These are phyloP conservation scores for Steinernema khuongi DNA, from an alignment of 1,140 invertebrate species.

Conservation along the genomic window DNA sequence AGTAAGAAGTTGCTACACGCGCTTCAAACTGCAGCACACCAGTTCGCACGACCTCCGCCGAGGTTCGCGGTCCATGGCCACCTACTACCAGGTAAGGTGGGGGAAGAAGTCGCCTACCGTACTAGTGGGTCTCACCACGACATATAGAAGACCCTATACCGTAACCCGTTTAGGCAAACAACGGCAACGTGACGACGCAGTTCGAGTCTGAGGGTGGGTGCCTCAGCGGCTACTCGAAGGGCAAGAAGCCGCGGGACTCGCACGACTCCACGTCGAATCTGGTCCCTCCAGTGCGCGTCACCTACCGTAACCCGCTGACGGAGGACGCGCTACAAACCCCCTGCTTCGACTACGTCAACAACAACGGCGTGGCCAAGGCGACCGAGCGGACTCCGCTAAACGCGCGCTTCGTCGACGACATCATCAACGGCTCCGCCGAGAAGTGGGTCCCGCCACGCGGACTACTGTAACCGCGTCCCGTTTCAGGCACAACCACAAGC, in stretches of 20 bases:
- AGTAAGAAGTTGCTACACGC: constrained; percentile 44
- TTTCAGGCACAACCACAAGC: neutral
- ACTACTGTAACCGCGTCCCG: neutral
- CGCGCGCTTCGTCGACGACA: constrained; percentile 8
- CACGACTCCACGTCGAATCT: neutral
- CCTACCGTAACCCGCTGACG: neutral
- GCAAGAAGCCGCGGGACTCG: constrained; percentile 6
- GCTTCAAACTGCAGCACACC: constrained; percentile 52
- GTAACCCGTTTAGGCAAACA: too few species aligned
- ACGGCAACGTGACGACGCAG: constrained; percentile 35
- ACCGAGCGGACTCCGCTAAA: neutral
- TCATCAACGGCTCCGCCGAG: neutral
- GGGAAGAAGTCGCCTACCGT: too few species aligned
- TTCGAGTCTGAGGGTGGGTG: constrained; percentile 3
- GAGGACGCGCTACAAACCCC: neutral
- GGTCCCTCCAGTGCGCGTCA: neutral
- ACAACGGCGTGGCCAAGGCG: neutral
- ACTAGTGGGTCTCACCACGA: too few species aligned
- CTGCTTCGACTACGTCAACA: constrained; percentile 6
- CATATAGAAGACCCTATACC: too few species aligned
- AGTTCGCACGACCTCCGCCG: constrained; percentile 48
- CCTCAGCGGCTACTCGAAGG: neutral
- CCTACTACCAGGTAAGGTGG: constrained; percentile 48
- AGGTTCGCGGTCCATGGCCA: constrained; percentile 45
- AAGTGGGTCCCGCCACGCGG: neutral